These are phyloP conservation scores for Strix uralensis DNA, from an alignment of 2,113 vertebrate genomes.

Conservation along the genomic window DNA sequence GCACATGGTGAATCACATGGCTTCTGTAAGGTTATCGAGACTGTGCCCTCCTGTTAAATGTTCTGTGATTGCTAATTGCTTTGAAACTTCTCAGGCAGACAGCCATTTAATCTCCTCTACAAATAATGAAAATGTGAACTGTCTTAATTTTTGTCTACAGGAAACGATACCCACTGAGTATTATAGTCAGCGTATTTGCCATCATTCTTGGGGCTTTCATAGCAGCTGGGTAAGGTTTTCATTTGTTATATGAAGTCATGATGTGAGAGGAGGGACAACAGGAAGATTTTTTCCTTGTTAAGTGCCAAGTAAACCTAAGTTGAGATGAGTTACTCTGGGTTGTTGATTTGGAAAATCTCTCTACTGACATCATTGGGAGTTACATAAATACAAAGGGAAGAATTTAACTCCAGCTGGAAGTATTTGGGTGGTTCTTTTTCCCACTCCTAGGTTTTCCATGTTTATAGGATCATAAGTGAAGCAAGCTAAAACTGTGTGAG, in stretches of 20 bases:
- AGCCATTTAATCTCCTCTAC: not conserved
- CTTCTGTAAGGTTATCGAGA: not conserved
- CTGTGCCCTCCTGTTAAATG: not conserved
- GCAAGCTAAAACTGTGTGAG: not conserved
- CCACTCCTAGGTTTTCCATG: not conserved
- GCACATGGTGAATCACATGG: not conserved
- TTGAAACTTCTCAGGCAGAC: not conserved
- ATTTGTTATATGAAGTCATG: not conserved
- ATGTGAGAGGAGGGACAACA: not conserved
- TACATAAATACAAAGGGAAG: not conserved
- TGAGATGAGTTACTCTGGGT: not conserved
- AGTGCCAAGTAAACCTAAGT: not conserved
- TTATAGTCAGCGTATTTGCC: conserved; percentile 79
- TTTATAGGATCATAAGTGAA: not conserved
- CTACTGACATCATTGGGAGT: not conserved
- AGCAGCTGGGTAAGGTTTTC: conserved; percentile 86
- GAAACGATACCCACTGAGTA: conserved; percentile 77
- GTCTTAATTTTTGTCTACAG: conserved; percentile 68
- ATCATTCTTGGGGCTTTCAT: conserved; percentile 88
- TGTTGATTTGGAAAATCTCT: not conserved
- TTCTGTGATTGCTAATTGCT: not conserved
- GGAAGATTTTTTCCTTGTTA: conserved; percentile 13
- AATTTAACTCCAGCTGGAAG: not conserved
- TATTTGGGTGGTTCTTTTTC: not conserved
- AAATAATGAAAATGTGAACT: conserved; percentile 4